Evolutionary conservation across 1,140 invertebrate genomes (phyloP), one percentile per base, ranked within the genome.

Genomic region (Brachionus paranguensis): DNA sequence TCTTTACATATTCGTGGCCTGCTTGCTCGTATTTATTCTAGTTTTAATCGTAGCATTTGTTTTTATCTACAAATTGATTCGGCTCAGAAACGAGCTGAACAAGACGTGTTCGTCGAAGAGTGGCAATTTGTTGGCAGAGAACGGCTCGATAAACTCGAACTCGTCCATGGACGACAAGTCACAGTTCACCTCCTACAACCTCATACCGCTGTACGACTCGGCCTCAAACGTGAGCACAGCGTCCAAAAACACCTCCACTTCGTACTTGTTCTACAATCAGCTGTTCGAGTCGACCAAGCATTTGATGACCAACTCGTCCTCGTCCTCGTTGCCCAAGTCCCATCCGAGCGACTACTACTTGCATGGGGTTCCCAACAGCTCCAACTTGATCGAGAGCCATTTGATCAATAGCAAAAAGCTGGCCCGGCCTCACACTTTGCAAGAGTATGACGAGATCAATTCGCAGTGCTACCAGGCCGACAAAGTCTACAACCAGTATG

Each of bases 181-280:
- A 2, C 68, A 72, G 24, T 72, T 72, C n/a, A 3, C 41, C 14
- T 43, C 68, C 8, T 72, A 72, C 20, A 50, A 50, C 27, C 43
- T 76, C 12, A 50, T 76, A 24, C 72, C 72, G 11, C 27, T 76
- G 11, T 76, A 76, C 72, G 72, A 76, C 43, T 76, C 72, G 43
- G 72, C 72, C 2, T 76, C 72, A 27, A 72, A 27, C 33, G 43
- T 76, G 17, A 50, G 41, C 43, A 43, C 33, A n/a, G 33, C 70
- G 0, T 76, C 72, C 8, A 76, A 76, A 50, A 50, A 47, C 43
- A 76, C 72, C 0, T 76, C 72, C 7, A 50, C 43, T 14, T 76
- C 72, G 14, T 76, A 50, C 47, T 47, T 76, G 47, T 76, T 76
- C 27, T 76, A 76, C 43, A 76, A 76, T n/a, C 72, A 76, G 47